Conservation (phyloP, 2,113 vertebrate genomes). For the Corynorhinus townsendii region DNA sequence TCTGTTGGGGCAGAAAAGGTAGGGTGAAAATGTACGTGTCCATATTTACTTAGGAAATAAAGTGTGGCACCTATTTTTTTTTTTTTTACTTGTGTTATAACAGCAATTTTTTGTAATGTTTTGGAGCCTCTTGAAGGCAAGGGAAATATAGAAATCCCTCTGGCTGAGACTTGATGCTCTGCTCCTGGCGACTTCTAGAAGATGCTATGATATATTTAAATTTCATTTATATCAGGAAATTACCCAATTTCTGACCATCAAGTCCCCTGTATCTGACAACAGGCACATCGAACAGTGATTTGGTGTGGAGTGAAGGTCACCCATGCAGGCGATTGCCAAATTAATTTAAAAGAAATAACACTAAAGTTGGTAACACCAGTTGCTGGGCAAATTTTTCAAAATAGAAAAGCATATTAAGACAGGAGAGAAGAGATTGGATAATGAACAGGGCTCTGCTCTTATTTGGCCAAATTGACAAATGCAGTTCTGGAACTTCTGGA, state of each 20-base stretch:
- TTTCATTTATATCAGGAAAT: background rate
- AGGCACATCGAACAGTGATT: background rate
- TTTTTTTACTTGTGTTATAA: background rate
- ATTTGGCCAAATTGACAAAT: background rate
- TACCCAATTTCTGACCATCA: background rate
- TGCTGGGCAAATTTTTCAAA: background rate
- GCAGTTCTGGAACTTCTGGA: background rate
- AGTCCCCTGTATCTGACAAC: background rate
- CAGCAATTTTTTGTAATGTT: background rate
- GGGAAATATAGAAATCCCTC: background rate
- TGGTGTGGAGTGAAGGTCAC: background rate
- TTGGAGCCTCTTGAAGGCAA: background rate
- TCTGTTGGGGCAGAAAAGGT: background rate
- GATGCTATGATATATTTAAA: background rate
- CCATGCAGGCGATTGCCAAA: background rate
- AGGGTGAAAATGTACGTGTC: background rate
- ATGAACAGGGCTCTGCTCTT: background rate
- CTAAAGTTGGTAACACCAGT: background rate
- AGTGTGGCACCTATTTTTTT: background rate
- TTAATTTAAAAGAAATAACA: slow-evolving; percentile 6
- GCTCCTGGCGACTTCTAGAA: background rate
- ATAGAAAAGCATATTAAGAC: background rate
- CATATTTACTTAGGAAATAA: background rate
- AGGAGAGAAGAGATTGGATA: background rate
- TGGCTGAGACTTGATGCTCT: background rate